These are phyloP conservation scores for Hiodon alosoides DNA, from an alignment of 2,113 vertebrate genomes.

Conservation along the genomic window DNA sequence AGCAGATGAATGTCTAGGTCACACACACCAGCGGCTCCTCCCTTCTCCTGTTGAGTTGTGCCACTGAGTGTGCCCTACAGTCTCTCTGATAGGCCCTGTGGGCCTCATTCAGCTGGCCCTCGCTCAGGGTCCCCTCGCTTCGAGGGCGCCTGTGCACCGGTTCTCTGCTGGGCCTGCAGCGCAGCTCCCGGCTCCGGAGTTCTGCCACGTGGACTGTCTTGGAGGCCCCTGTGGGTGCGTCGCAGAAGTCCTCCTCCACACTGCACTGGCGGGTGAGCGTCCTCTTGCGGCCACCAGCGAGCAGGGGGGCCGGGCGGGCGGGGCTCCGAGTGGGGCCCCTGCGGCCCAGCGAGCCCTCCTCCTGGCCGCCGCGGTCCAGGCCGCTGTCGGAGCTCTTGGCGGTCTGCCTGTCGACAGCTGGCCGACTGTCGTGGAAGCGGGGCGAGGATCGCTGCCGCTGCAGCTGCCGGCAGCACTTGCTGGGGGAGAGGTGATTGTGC, in stretches of 20 bases:
- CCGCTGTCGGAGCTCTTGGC: constrained; percentile 90
- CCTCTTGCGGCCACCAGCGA: constrained; percentile 73
- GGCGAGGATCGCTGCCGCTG: constrained; percentile 60
- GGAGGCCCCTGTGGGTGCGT: constrained; percentile 43
- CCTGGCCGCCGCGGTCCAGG: constrained; percentile 93
- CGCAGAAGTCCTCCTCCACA: constrained; percentile 81
- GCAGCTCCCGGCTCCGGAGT: constrained; percentile 54
- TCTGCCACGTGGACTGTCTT: constrained; percentile 54
- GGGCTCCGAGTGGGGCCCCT: constrained; percentile 52
- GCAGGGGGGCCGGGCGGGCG: constrained; percentile 57
- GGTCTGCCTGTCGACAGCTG: constrained; percentile 55
- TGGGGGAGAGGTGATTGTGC: constrained; percentile 47
- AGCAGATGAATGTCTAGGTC: constrained; percentile 66
- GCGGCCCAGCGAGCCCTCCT: constrained; percentile 70
- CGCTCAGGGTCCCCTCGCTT: constrained; percentile 54
- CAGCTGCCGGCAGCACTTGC: constrained; percentile 45
- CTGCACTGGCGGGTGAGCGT: constrained; percentile 85
- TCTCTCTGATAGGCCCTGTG: constrained; percentile 71
- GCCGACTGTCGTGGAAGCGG: constrained; percentile 58
- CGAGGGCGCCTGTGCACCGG: constrained; percentile 46
- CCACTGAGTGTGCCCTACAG: constrained; percentile 66
- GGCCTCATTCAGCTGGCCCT: constrained; percentile 64
- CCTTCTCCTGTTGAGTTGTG: constrained; percentile 68
- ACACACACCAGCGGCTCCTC: constrained; percentile 90
- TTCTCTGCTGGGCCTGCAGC: constrained; percentile 50